Base-by-base conservation (phyloP, 2,888 invertebrate species). In the Ganaspis brasiliensis region DNA sequence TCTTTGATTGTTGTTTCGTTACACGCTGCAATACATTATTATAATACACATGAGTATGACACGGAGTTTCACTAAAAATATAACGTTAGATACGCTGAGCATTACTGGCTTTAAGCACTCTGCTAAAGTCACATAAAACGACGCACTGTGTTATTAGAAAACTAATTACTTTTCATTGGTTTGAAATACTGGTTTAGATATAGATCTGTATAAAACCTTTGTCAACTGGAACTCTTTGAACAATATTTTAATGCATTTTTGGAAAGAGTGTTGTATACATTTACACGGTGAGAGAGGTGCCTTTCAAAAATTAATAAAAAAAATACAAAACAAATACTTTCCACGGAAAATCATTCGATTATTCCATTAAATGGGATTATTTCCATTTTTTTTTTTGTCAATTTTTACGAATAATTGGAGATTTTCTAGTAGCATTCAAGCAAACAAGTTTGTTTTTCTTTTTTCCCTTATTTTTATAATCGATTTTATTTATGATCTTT, bases 161-260 rank as follows among this genome's bases (percentile, higher is more conserved):
- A 89, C 89, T 89, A 89, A 90, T 89, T 89, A 89, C 87, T 86
- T 87, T 86, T 91, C 90, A 89, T 91, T 90, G 90, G 90, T 91
- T 90, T 89, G 89, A 88, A 91, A 91, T 91, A 91, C 91, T 91
- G 90, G 89, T 89, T 89, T 85, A 88, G 83, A 83, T 84, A 89
- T 89, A 90, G 87, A 90, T 90, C 87, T 89, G 89, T 88, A 90
- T 90, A 89, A 89, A 91, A 91, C 87, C 88, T 88, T 87, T 89
- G 87, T 89, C 86, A 88, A 88, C 87, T 88, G 89, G 89, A 90
- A 90, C 89, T 88, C 87, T 88, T 87, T 85, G 88, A 89, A 88
- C 88, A 88, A 89, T 88, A 85, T 87, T 89, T 87, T 87, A 84
- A 2, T 31, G 31, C 85, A 87, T 83, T 84, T 84, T 86, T 86